These are phyloP conservation scores for Blennius ocellaris DNA, from an alignment of 2,113 vertebrate genomes.

Conservation along the genomic window DNA sequence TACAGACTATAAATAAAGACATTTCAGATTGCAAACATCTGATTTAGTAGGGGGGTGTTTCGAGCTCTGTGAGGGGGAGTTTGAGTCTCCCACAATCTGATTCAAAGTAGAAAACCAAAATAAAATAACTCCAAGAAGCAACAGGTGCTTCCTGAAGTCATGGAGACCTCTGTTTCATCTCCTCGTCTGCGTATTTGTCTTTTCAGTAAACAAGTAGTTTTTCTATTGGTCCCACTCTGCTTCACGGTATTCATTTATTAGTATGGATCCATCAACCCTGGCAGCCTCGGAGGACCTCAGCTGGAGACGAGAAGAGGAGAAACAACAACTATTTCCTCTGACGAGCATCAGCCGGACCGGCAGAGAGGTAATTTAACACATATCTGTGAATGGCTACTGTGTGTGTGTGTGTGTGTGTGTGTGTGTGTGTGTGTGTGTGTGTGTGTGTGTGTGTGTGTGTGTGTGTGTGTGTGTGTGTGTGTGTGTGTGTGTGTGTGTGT, in stretches of 20 bases:
- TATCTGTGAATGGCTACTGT: conserved; percentile 19
- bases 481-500: too few species aligned
- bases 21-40: too few species aligned
- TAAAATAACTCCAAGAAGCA: background rate
- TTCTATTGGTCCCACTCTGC: conserved; percentile 31
- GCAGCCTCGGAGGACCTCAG: conserved; percentile 64
- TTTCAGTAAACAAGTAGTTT: conserved; percentile 41
- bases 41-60: too few species aligned
- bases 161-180: conserved; percentile 11
- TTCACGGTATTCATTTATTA: conserved; percentile 63
- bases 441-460: conserved; percentile 1
- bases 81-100: too few species aligned
- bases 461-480: too few species aligned
- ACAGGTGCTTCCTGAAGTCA: conserved; percentile 24
- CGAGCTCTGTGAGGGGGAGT: too few species aligned
- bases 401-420: conserved; percentile 15
- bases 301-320: conserved; percentile 53
- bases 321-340: conserved; percentile 55
- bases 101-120: too few species aligned
- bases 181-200: conserved; percentile 15
- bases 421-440: conserved; percentile 35
- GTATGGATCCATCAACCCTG: conserved; percentile 53
- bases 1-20: too few species aligned
- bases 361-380: conserved; percentile 49
- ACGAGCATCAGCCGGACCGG: conserved; percentile 68